Conservation (phyloP, 2,888 invertebrate species). For the Catocala sponsa region DNA sequence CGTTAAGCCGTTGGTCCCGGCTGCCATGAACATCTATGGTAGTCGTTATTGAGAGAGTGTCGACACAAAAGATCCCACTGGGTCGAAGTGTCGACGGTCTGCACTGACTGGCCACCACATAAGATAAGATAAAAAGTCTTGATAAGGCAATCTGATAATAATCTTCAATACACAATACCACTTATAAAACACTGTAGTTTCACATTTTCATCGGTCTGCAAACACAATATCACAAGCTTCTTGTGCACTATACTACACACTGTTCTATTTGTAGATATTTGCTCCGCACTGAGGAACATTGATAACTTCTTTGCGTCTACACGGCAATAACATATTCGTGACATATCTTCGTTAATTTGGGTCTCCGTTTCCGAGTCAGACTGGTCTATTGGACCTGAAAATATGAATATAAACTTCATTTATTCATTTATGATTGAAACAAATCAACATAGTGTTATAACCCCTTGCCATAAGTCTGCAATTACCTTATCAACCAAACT, state of each 20-base stretch:
- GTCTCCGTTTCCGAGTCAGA: constrained; percentile 81
- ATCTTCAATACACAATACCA: constrained; percentile 85
- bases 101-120: too few species aligned
- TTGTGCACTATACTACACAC: constrained; percentile 93
- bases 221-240: constrained; percentile 91
- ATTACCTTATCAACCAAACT: too few species aligned
- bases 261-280: constrained; percentile 91
- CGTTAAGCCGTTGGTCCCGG: too few species aligned
- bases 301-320: constrained; percentile 94
- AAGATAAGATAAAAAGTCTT: too few species aligned
- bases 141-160: too few species aligned
- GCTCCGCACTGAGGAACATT: constrained; percentile 93
- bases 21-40: too few species aligned
- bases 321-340: constrained; percentile 82
- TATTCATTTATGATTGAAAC: too few species aligned
- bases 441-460: too few species aligned
- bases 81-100: too few species aligned
- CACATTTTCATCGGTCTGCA: constrained; percentile 92
- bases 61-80: too few species aligned
- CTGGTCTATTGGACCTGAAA: constrained; percentile 79
- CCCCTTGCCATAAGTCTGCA: not conserved
- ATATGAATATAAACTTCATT: too few species aligned
- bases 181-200: constrained; percentile 94
- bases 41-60: too few species aligned
- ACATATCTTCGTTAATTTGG: constrained; percentile 76